These are phyloP conservation scores for Chloebia gouldiae DNA, from an alignment of 2,113 vertebrate genomes.

Conservation along the genomic window DNA sequence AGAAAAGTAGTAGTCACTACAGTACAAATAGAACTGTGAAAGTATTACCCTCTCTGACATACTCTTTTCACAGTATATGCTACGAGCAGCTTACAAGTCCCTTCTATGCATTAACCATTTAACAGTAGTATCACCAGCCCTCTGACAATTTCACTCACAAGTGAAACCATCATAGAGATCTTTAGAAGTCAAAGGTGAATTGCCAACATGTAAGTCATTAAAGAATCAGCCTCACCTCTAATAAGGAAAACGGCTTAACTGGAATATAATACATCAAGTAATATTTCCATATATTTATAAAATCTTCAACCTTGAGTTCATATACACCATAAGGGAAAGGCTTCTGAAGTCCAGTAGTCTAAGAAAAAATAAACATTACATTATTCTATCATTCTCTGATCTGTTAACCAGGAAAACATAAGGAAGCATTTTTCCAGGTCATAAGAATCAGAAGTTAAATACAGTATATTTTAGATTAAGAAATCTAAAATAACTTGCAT, in stretches of 20 bases:
- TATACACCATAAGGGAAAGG: background rate
- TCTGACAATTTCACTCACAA: background rate
- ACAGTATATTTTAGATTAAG: background rate
- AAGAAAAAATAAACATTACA: background rate
- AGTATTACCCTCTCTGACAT: background rate
- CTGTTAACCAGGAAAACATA: background rate
- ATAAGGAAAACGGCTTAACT: slow-evolving; percentile 38
- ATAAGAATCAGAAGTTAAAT: background rate
- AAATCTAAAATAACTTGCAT: background rate
- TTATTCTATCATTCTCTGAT: background rate
- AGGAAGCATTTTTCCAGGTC: background rate
- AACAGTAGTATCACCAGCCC: background rate
- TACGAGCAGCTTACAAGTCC: background rate
- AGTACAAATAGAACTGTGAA: background rate
- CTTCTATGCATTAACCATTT: background rate
- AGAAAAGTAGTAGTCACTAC: background rate
- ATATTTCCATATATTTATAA: background rate
- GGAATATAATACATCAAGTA: background rate
- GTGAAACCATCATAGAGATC: background rate
- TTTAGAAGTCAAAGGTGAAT: background rate
- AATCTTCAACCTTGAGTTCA: background rate
- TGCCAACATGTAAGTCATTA: background rate
- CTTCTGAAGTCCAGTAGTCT: background rate
- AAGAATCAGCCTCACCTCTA: background rate
- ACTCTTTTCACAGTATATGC: background rate